Evolutionary conservation across 2,797 vertebrate genomes (phyloP), one percentile per base, ranked within the genome.

Genomic region (Alosa sapidissima): DNA sequence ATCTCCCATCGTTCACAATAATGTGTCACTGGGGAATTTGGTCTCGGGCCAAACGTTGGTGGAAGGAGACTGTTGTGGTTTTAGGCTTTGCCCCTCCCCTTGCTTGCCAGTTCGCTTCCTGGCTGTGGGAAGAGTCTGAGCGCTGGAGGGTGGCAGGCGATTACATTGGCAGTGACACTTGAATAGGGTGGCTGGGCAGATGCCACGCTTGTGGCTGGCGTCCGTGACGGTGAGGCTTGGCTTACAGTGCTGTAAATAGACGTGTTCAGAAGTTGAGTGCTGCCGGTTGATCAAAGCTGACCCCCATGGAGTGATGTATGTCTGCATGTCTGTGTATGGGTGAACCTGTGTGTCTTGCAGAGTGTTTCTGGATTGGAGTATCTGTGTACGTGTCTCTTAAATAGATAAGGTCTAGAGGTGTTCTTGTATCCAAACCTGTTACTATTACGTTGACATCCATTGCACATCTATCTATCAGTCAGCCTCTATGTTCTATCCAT

Each of bases 81-180:
- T 72, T 62, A 21, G 28, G 65, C 62, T 72, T 72, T 33, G 65
- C 3, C 60, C 2, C 41, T 41, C 41, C 41, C 41, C 41, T 41
- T 4, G 41, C 41, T 41, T 41, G 41, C 41, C 41, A 41, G 2
- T 4, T 41, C 41, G 2, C 41, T 41, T 41, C 41, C 41, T 58
- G 55, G 19, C 55, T n/a, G 19, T 19, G 55, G 55, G 55, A 1
- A 68, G 24, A 10, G 24, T 33, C 28, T 72, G 65, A 16, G 68
- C 13, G 33, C 13, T 33, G 65, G 36, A 36, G 28, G 65, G 33
- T 72, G 65, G 65, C 65, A 72, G 65, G 65, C 28, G 65, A 72
- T 41, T 41, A 41, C 65, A 72, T 72, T 72, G 65, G 28, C 28
- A 13, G 65, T 72, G 65, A 72, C 65, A 72, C 65, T 72, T 72